A percentile compares a stretch with the other conserved stretches of the same genome.
phyloP scores from a whole-genome alignment of 2,113 vertebrate genomes.

The Pangasianodon hypophthalmus region DNA sequence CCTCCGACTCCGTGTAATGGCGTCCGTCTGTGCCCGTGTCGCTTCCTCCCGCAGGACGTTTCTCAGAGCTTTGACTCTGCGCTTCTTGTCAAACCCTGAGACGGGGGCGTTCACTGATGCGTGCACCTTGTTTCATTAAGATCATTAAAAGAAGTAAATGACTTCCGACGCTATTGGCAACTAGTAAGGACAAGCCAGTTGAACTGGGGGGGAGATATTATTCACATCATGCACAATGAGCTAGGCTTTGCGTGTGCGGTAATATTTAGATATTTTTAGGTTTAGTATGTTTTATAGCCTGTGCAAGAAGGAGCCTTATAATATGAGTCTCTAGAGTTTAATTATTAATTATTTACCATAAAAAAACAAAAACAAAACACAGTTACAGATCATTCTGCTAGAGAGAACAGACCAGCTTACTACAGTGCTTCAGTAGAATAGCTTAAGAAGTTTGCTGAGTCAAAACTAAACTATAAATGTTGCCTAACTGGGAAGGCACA shows the following conservation, averaged over 20 bases:
- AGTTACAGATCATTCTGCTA: neutral
- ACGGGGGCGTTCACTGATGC: slow-evolving; percentile 24
- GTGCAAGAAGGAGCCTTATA: neutral
- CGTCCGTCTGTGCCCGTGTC: slow-evolving; percentile 66
- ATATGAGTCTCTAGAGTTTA: neutral
- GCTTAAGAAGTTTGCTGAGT: slow-evolving; percentile 14
- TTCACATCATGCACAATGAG: neutral
- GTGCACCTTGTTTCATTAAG: slow-evolving; percentile 33
- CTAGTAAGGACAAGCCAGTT: neutral
- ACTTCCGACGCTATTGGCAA: neutral
- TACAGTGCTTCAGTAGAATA: neutral
- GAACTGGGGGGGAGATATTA: neutral
- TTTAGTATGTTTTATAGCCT: neutral
- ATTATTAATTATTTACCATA: neutral
- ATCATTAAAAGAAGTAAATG: slow-evolving; percentile 20
- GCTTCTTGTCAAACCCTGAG: slow-evolving; percentile 44
- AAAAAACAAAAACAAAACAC: neutral
- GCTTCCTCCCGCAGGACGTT: slow-evolving; percentile 32
- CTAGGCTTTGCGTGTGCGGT: neutral
- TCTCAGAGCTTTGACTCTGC: neutral
- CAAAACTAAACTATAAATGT: neutral
- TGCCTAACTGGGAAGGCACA: neutral
- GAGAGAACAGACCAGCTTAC: neutral
- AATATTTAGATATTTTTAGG: neutral
- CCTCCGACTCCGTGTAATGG: slow-evolving; percentile 78